Conservation (phyloP, 2,888 invertebrate genomes). For the Cephus pulcher region DNA sequence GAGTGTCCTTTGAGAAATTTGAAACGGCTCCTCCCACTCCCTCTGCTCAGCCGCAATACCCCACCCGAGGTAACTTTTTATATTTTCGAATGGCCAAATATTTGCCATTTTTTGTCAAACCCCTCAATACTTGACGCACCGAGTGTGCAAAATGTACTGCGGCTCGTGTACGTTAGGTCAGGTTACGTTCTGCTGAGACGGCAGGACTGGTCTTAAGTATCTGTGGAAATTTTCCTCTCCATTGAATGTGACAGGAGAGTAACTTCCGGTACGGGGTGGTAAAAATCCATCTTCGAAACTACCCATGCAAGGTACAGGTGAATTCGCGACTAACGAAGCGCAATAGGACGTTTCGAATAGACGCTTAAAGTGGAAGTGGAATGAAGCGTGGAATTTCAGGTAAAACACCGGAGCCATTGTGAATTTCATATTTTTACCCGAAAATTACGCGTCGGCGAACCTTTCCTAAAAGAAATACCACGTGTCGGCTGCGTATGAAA, state of each 20-base stretch:
- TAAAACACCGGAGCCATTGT: neutral
- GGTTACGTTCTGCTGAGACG: neutral
- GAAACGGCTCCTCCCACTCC: conserved; percentile 12
- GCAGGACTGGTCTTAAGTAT: neutral
- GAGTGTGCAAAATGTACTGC: neutral
- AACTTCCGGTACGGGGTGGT: neutral
- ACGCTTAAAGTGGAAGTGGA: neutral
- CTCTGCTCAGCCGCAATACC: neutral
- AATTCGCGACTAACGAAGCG: neutral
- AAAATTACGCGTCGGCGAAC: neutral
- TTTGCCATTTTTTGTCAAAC: neutral
- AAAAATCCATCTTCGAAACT: neutral
- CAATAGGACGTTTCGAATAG: neutral
- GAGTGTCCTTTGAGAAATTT: conserved; percentile 18
- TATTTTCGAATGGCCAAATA: neutral
- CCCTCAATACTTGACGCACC: neutral
- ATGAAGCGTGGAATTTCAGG: neutral
- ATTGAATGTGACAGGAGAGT: neutral
- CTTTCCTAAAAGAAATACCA: neutral
- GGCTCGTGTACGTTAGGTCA: neutral
- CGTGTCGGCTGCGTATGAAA: neutral
- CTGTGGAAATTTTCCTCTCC: neutral
- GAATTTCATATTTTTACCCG: neutral
- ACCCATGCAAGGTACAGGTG: conserved; percentile 5
- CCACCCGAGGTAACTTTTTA: neutral